These are phyloP conservation scores for Oreochromis spilurus DNA, from an alignment of 2,113 vertebrate genomes.

Conservation along the genomic window DNA sequence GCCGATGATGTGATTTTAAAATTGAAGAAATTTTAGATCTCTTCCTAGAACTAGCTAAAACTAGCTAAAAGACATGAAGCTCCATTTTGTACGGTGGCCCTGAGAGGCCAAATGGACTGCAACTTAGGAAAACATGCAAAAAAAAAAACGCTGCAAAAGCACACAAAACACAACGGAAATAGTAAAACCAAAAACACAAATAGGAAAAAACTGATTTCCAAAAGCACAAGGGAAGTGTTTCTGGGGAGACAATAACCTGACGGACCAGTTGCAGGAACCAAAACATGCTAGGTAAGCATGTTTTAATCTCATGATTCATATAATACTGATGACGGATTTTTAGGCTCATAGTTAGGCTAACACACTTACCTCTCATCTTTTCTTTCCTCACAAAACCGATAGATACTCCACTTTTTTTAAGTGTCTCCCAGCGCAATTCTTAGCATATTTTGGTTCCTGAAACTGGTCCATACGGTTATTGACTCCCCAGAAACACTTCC, in stretches of 20 bases:
- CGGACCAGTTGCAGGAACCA: not conserved
- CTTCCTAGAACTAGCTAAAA: not conserved
- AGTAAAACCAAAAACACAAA: not conserved
- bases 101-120: not conserved
- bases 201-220: not conserved
- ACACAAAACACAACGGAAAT: not conserved
- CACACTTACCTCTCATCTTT: too few species aligned
- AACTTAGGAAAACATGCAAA: not conserved
- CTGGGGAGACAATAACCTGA: not conserved
- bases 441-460: not conserved
- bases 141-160: not conserved
- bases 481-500: not conserved
- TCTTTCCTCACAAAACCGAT: not conserved
- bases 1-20: not conserved
- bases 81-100: not conserved
- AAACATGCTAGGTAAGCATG: not conserved
- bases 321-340: too few species aligned
- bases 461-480: not conserved
- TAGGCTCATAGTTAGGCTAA: too few species aligned
- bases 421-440: not conserved
- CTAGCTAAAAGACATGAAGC: not conserved
- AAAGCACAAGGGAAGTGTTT: not conserved
- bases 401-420: not conserved
- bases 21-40: not conserved
- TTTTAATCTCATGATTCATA: not conserved